Evolutionary conservation across 1,140 invertebrate genomes (phyloP), one percentile per base, ranked within the genome.

Genomic region (Hylaeus anthracinus): DNA sequence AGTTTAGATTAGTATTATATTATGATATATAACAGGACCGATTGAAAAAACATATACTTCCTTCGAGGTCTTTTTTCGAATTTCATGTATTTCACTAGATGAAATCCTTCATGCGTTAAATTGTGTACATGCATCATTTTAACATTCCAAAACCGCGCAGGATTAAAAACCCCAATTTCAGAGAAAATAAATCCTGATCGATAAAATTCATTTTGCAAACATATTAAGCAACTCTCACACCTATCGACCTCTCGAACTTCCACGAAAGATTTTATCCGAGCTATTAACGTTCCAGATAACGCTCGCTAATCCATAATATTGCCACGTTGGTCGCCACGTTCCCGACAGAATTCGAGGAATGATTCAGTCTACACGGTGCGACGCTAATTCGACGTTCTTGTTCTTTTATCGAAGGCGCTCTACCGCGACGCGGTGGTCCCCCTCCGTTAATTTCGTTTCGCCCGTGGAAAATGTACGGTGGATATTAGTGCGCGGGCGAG

Each of bases 301-400:
- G 39, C 51, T 26, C 41, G 5, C 37, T 48, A 48, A 76, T 67
- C 8, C n/a, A 5, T 26, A 77, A 70, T 9, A 10, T 66, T 45
- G 58, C 60, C 43, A 15, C 15, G 64, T 15, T 1, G 39, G 1
- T 14, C 53, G 51, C 2, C 63, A 2, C 48, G 15, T 43, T 51
- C 43, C 12, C 15, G 12, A 8, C 6, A 14, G 65, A 45, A 39
- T 45, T 55, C 3, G 3, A 14, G 48, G 37, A 84, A 51, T 71
- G 72, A 85, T 76, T 45, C 66, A 79, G 26, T 8, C 45, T 6
- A 2, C 2, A 14, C 58, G 58, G 3, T 10, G 8, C 60, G 48
- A 58, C 56, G 58, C 39, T 84, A 85, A 85, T 80, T 85, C 71
- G 61, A 75, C 71, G 60, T 79, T 65, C 56, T 45, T 26, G 61